Evolutionary conservation across 2,113 vertebrate species (phyloP).

Genomic region (Acanthochromis polyacanthus): DNA sequence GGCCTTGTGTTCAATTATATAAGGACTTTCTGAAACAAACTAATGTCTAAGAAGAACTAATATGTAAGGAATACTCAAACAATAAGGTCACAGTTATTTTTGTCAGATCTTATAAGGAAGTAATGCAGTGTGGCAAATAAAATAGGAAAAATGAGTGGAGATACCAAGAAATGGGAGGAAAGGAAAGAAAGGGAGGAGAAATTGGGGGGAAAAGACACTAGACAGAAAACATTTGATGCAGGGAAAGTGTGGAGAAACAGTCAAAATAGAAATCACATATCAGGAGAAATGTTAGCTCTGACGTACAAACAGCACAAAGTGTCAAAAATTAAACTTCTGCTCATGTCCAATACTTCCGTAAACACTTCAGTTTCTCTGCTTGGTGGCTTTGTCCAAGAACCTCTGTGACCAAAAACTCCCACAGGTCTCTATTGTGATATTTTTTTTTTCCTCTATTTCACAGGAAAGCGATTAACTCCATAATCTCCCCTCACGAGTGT

Average conservation of each 20-base stretch:
- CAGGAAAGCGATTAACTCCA: slow-evolving; percentile 38
- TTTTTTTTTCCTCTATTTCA: slow-evolving; percentile 7
- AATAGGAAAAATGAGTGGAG: neutral
- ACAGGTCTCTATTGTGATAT: too few species aligned
- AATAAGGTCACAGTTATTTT: too few species aligned
- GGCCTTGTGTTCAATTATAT: neutral
- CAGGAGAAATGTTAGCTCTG: too few species aligned
- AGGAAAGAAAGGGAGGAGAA: neutral
- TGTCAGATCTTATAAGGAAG: too few species aligned
- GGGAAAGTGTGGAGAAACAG: neutral
- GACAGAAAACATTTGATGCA: fast-evolving
- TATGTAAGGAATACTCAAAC: too few species aligned
- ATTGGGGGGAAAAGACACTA: neutral
- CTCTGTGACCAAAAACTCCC: too few species aligned
- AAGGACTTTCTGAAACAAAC: neutral
- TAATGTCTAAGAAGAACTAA: too few species aligned
- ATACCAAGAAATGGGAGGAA: fast-evolving
- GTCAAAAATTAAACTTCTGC: too few species aligned
- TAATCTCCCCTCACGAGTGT: slow-evolving; percentile 39
- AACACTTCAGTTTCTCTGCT: too few species aligned
- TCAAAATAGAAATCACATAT: neutral
- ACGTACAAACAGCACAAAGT: too few species aligned
- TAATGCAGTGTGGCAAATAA: neutral
- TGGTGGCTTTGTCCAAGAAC: too few species aligned
- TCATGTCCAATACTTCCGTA: too few species aligned